These are phyloP conservation scores for Ceyx margarethae DNA, from an alignment of 2,113 vertebrate species.

Conservation along the genomic window DNA sequence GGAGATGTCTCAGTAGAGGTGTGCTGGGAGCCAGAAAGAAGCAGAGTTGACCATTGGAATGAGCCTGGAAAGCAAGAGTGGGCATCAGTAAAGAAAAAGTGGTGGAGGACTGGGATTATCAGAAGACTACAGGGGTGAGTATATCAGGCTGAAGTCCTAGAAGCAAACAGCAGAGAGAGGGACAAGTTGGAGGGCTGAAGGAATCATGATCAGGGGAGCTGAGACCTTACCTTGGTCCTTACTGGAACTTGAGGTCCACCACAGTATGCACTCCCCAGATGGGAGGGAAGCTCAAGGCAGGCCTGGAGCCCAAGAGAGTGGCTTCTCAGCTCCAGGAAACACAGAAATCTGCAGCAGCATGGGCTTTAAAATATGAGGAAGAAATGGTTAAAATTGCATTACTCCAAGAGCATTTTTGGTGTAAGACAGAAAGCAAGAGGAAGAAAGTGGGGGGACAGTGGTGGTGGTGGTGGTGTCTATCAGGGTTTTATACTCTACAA, in stretches of 20 bases:
- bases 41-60: neutral
- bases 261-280: fast-evolving
- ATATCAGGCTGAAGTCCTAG: neutral
- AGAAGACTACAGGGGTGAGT: neutral
- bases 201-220: neutral
- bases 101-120: neutral
- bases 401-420: neutral
- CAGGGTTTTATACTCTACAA: neutral
- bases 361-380: neutral
- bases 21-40: neutral
- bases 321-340: neutral
- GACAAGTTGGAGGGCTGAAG: neutral
- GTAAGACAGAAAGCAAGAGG: neutral
- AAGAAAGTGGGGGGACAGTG: neutral
- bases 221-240: neutral
- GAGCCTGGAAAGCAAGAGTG: neutral
- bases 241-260: neutral
- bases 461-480: neutral
- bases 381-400: slow-evolving; percentile 23
- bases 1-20: neutral
- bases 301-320: neutral
- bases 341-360: neutral
- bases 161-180: neutral
- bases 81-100: neutral
- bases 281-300: neutral